Percentiles rank a stretch among this genome's conserved stretches.
phyloP scores from a whole-genome alignment of 2,113 vertebrate species.

The Hyaena hyaena region DNA sequence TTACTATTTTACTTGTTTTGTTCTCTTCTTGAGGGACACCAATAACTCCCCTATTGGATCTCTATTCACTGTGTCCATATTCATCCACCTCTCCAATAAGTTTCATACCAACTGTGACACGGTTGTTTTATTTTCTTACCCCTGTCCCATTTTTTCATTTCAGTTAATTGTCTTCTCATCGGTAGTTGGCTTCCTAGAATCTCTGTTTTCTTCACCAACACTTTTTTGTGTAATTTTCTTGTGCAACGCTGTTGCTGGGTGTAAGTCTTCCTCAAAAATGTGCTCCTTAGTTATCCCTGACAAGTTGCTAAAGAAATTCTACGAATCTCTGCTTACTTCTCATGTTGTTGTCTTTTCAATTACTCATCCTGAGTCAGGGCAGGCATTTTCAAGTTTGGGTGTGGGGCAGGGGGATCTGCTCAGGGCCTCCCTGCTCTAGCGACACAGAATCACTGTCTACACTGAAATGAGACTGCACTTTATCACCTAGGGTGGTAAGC shows the following conservation, averaged over 20 bases:
- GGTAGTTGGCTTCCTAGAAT: background rate
- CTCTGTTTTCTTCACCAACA: background rate
- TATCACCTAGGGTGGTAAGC: background rate
- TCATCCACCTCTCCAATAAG: too few species aligned
- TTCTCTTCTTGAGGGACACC: background rate
- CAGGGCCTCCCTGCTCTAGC: background rate
- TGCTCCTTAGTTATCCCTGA: background rate
- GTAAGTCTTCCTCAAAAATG: background rate
- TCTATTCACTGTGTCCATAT: background rate
- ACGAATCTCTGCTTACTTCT: background rate
- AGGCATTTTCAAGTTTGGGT: constrained; percentile 22
- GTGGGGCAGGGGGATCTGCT: background rate
- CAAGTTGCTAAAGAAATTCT: background rate
- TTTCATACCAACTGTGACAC: background rate
- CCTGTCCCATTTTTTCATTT: background rate
- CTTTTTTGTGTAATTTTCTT: background rate
- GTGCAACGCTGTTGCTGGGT: background rate
- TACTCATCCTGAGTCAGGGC: constrained; percentile 58
- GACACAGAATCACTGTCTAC: background rate
- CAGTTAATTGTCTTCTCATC: background rate
- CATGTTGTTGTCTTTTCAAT: background rate
- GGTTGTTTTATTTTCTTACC: constrained; percentile 12
- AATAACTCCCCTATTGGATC: background rate
- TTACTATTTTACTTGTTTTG: background rate
- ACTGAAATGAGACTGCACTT: background rate